These are phyloP conservation scores for Sebastes oblongus DNA, from an alignment of 2,797 vertebrate species.

Conservation along the genomic window DNA sequence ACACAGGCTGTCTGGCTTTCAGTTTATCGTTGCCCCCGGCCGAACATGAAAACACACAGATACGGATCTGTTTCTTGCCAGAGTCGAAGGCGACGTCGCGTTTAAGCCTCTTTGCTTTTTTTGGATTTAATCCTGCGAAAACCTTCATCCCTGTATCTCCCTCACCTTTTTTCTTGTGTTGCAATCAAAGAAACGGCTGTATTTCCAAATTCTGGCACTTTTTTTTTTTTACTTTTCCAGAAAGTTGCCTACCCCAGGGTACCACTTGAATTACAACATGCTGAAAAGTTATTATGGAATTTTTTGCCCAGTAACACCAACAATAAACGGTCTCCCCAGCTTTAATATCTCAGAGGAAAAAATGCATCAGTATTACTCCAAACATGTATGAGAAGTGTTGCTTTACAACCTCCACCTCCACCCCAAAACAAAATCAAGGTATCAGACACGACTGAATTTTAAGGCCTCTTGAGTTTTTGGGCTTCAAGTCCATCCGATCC, in stretches of 20 bases:
- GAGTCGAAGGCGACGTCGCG: background rate
- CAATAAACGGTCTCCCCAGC: too few species aligned
- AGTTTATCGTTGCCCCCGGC: background rate
- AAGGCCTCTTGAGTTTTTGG: background rate
- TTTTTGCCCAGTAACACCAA: too few species aligned
- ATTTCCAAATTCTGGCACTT: too few species aligned
- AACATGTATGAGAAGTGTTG: background rate
- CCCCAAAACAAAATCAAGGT: background rate
- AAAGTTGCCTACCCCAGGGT: too few species aligned
- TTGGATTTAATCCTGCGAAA: background rate
- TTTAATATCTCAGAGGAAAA: background rate
- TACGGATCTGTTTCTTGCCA: constrained; percentile 1
- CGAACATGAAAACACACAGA: background rate
- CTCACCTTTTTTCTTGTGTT: background rate
- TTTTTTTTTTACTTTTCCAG: too few species aligned
- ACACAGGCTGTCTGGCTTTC: background rate
- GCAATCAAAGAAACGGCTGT: background rate
- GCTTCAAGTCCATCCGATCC: background rate
- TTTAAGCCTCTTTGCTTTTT: background rate
- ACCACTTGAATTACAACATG: too few species aligned
- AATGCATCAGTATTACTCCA: background rate
- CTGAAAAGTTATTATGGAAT: too few species aligned
- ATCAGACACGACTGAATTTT: constrained; percentile 7
- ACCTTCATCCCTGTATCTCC: background rate
- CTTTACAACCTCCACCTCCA: background rate